Evolutionary conservation across 2,113 vertebrate species (phyloP), one percentile per base, ranked within the genome.

Genomic region (Entosphenus tridentatus): DNA sequence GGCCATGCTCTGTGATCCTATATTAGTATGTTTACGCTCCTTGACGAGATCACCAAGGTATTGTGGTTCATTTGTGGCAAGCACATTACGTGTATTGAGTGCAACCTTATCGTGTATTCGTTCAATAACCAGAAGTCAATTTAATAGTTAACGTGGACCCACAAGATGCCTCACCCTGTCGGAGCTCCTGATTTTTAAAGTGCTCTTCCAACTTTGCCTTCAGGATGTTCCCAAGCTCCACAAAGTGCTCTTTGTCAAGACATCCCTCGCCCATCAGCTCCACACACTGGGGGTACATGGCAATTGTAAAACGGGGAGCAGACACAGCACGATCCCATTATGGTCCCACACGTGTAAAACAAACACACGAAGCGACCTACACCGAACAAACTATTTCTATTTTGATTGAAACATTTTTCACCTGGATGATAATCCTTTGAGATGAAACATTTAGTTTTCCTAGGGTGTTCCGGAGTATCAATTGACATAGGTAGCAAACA

Each of bases 191-290:
- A 75, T 98, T 98, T 83, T 98, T 96, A 80, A 98, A 98, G 79
- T 98, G 93, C 77, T 97, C 93, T 76, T 98, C 90, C 56, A 98
- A 82, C 74, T 98, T 98, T 69, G 81, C 84, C 76, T 92, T 96
- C 67, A 98, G 71, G 77, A 96, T 98, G 59, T 85, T 85, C 8
- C 88, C 88, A 76, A 98, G 83, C 73, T 98, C 93, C 77, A 96
- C 92, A 21, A 98, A 95, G 71, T 98, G 92, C 76, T 93, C 92
- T 0, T 83, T 96, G 79, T 89, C 93, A 77, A 98, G 77, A 75
- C 93, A 98, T 70, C 89, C 92, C 18, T 98, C 92, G 73, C 92
- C 93, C 93, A 98, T 98, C 70, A 95, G 78, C 74, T 98, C 92
- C 57, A 95, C 81, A 73, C 93, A 98, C 89, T 96, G 69, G 59